phyloP scores from a whole-genome alignment of 1,140 invertebrate genomes.

The Lepidostoma basale region DNA sequence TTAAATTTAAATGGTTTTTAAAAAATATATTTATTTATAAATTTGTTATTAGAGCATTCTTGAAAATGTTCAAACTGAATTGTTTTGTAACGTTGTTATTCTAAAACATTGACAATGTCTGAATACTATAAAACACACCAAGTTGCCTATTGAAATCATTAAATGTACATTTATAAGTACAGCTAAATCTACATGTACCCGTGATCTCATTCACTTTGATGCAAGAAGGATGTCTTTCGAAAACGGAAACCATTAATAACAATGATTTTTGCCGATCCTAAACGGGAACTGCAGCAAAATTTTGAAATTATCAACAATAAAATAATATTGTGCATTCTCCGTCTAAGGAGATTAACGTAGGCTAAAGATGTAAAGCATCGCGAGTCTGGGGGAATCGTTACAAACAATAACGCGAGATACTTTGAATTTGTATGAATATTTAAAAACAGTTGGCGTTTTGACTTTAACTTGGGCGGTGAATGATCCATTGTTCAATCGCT shows the following conservation, averaged over 20 bases:
- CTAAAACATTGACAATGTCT: too few relatives aligned
- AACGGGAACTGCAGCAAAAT: constrained; percentile 11
- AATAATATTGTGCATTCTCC: constrained; percentile 16
- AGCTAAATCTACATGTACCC: too few relatives aligned
- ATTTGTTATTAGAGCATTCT: too few relatives aligned
- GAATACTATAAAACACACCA: too few relatives aligned
- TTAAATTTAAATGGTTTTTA: too few relatives aligned
- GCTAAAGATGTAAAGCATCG: constrained; percentile 10
- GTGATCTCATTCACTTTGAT: background rate
- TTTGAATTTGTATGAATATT: too few relatives aligned
- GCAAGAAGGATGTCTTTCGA: constrained; percentile 12
- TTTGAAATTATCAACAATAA: constrained; percentile 22
- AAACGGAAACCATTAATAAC: background rate
- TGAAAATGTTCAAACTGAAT: too few relatives aligned
- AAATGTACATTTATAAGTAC: too few relatives aligned
- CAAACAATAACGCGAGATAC: constrained; percentile 1
- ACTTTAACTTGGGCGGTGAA: constrained; percentile 5
- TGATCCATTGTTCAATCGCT: constrained; percentile 12
- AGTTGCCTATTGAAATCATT: too few relatives aligned
- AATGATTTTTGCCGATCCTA: constrained; percentile 5
- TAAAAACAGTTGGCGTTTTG: constrained; percentile 25
- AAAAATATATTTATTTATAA: too few relatives aligned
- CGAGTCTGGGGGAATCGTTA: constrained; percentile 15
- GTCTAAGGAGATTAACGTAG: background rate
- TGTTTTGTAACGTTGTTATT: too few relatives aligned